Evolutionary conservation across 2,888 invertebrate genomes (phyloP).

Genomic region (Myopa tessellatipennis): DNA sequence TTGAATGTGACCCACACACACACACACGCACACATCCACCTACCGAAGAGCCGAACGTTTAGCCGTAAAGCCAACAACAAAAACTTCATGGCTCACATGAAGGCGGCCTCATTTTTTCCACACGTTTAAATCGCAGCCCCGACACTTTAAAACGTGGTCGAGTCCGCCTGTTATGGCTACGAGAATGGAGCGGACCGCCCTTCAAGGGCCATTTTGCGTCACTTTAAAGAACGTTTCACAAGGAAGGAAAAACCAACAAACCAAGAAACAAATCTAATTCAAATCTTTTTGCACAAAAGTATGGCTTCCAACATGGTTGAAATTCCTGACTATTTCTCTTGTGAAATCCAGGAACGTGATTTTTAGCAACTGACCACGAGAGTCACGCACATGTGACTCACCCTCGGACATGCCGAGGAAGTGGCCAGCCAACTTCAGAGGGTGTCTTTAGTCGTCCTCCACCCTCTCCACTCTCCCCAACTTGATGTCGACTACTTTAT

Average conservation of each 20-base stretch:
- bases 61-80: slow-evolving; percentile 11
- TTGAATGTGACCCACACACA: neutral
- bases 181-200: neutral
- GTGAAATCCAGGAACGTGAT: neutral
- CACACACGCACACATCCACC: neutral
- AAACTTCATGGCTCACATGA: neutral
- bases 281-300: neutral
- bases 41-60: slow-evolving; percentile 21
- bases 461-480: neutral
- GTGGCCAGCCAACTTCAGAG: neutral
- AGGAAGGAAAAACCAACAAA: neutral
- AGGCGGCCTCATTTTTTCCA: slow-evolving; percentile 49
- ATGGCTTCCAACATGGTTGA: slow-evolving; percentile 3
- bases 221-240: neutral
- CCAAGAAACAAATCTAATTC: neutral
- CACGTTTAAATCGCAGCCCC: slow-evolving; percentile 54
- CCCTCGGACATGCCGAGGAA: slow-evolving; percentile 1
- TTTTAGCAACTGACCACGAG: neutral
- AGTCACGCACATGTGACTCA: neutral
- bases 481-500: neutral
- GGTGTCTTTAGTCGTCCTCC: too few species aligned
- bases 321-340: neutral
- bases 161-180: neutral
- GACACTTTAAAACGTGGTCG: slow-evolving; percentile 57
- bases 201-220: neutral